phyloP scores from a whole-genome alignment of 2,888 invertebrate species.

The Tenthredo scrophulariae region DNA sequence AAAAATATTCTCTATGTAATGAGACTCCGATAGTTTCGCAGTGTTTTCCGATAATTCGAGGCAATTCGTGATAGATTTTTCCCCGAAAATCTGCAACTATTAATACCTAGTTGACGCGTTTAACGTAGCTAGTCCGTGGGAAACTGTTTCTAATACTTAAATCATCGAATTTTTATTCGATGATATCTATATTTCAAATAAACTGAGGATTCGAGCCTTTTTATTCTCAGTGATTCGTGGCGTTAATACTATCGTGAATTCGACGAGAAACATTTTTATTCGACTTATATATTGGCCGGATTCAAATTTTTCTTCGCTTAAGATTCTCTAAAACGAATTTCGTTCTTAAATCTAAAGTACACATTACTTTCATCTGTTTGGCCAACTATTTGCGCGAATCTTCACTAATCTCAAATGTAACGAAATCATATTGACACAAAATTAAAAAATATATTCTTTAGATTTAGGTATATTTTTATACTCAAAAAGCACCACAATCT shows the following conservation, averaged over 20 bases:
- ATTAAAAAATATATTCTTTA: conserved; percentile 14
- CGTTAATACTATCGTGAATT: neutral
- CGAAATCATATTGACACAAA: conserved; percentile 12
- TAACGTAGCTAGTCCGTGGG: neutral
- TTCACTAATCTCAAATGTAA: neutral
- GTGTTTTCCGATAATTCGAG: neutral
- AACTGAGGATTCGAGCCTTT: neutral
- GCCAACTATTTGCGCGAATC: conserved; percentile 17
- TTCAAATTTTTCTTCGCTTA: neutral
- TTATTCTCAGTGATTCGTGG: neutral
- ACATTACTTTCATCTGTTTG: neutral
- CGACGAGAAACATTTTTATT: neutral
- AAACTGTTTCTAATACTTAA: neutral
- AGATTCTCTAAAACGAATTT: neutral
- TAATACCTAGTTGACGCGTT: neutral
- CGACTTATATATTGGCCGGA: neutral
- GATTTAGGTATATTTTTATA: neutral
- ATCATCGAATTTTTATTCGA: neutral
- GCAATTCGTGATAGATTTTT: neutral
- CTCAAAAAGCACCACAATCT: neutral
- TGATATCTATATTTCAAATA: neutral
- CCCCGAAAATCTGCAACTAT: neutral
- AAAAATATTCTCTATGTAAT: neutral
- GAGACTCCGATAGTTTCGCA: neutral
- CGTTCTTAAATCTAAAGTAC: neutral